These are phyloP conservation scores for Seriola dumerili DNA, from an alignment of 2,113 vertebrate genomes.

Conservation along the genomic window DNA sequence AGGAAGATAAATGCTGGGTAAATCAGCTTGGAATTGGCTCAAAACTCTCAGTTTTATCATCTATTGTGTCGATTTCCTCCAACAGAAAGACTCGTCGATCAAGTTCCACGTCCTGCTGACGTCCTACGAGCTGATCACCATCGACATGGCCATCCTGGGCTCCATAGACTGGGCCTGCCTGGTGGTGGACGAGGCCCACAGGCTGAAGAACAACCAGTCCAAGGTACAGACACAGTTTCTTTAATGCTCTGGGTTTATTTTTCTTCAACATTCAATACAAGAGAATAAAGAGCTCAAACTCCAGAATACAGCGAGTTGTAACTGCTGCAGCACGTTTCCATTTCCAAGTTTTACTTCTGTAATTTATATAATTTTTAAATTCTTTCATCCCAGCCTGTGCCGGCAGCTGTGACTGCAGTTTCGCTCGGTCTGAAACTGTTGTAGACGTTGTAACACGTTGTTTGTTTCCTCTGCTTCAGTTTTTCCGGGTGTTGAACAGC, in stretches of 20 bases:
- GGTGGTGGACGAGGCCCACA: conserved; percentile 97
- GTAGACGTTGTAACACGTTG: neutral
- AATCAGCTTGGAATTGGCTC: neutral
- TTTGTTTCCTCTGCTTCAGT: conserved; percentile 80
- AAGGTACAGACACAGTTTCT: conserved; percentile 84
- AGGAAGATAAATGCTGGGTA: neutral
- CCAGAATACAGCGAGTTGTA: no score
- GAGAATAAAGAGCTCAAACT: no score
- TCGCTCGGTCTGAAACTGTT: neutral
- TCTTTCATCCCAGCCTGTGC: no score
- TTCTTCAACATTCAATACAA: no score
- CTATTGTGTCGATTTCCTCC: neutral
- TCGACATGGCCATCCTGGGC: conserved; percentile 96
- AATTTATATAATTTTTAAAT: no score
- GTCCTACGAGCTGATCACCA: conserved; percentile 97
- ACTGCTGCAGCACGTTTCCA: no score
- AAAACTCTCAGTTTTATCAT: neutral
- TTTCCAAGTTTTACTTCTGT: no score
- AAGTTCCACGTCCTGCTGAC: conserved; percentile 98
- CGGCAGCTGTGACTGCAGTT: neutral
- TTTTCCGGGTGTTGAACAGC: conserved; percentile 96
- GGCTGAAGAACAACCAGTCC: conserved; percentile 98
- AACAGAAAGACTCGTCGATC: conserved; percentile 96
- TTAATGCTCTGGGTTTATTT: no score
- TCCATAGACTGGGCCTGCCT: conserved; percentile 98